phyloP scores from a whole-genome alignment of 2,113 vertebrate species.

The Pimephales promelas region DNA sequence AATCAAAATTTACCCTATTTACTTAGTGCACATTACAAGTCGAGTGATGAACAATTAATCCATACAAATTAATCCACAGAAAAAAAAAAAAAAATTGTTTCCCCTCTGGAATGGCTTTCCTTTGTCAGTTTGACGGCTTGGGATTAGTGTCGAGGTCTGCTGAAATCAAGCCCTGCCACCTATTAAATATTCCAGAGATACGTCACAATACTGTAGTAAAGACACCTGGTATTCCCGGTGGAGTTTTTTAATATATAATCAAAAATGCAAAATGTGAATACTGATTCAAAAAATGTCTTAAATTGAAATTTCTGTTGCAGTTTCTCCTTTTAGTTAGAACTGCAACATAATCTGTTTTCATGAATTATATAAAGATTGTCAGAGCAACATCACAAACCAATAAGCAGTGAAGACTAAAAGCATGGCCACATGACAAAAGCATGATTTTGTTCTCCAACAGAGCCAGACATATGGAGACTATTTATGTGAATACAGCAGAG shows the following conservation, averaged over 20 bases:
- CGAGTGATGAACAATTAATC: not conserved
- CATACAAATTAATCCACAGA: not conserved
- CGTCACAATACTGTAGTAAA: not conserved
- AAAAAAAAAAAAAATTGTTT: not conserved
- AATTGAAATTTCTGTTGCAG: not conserved
- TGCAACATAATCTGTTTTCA: not conserved
- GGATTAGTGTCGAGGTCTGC: not conserved
- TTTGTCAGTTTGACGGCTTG: not conserved
- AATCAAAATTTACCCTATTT: not conserved
- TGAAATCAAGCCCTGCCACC: not conserved
- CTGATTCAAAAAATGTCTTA: not conserved
- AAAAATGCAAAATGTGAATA: not conserved
- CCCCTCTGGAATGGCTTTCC: not conserved
- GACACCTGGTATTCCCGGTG: not conserved
- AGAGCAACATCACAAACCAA: not conserved
- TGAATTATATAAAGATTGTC: not conserved
- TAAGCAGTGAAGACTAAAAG: constrained; percentile 1
- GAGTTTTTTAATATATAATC: not conserved
- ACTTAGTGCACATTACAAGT: not conserved
- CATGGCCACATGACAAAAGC: constrained; percentile 11
- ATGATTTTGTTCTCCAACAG: constrained; percentile 15
- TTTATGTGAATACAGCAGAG: constrained; percentile 56
- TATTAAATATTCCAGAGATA: not conserved
- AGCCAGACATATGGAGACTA: constrained; percentile 68
- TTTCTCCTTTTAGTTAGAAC: too few species aligned